phyloP scores from a whole-genome alignment of 2,797 vertebrate species.

The Falco columbarius region DNA sequence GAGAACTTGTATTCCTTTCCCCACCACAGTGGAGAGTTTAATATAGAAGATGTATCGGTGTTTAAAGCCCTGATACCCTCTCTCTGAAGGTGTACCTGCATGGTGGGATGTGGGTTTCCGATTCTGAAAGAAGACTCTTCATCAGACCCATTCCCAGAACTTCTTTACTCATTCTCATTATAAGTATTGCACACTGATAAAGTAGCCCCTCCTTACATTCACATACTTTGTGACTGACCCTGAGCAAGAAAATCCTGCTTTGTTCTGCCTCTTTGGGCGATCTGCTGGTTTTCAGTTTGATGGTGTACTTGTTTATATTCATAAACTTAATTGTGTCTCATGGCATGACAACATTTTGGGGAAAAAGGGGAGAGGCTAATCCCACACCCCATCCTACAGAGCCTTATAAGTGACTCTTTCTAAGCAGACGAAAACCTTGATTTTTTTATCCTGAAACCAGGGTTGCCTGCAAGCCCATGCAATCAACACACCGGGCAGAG shows the following conservation, averaged over 20 bases:
- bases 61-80: background rate
- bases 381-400: background rate
- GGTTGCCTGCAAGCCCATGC: background rate
- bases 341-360: background rate
- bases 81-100: background rate
- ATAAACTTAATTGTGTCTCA: background rate
- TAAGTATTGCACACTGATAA: background rate
- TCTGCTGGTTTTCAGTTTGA: background rate
- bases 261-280: background rate
- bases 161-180: background rate
- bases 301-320: background rate
- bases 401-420: background rate
- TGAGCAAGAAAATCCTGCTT: background rate
- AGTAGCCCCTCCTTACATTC: background rate
- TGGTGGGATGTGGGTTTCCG: background rate
- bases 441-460: background rate
- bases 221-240: background rate
- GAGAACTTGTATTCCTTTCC: background rate
- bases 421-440: background rate
- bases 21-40: background rate
- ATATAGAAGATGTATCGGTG: background rate
- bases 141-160: background rate
- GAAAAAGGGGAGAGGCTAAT: background rate
- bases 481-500: background rate
- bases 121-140: background rate